Evolutionary conservation across 2,888 invertebrate genomes (phyloP).

Genomic region (Agonum fuliginosum): DNA sequence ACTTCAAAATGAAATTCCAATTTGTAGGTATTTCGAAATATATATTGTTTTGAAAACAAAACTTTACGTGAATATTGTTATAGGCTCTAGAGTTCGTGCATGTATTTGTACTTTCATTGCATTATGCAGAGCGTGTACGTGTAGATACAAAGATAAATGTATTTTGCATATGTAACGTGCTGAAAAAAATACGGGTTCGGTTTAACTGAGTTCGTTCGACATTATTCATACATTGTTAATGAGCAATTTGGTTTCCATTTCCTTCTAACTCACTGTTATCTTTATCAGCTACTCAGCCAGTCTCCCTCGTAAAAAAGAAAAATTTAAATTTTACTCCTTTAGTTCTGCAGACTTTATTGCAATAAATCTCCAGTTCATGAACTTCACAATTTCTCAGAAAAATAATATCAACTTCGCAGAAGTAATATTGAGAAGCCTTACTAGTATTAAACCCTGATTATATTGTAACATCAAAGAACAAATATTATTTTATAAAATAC

Average conservation of each 20-base stretch:
- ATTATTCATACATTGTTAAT: constrained; percentile 41
- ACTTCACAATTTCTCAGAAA: constrained; percentile 8
- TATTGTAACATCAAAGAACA: too few relatives aligned
- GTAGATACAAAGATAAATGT: constrained; percentile 41
- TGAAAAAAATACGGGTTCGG: constrained; percentile 30
- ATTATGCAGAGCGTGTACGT: constrained; percentile 37
- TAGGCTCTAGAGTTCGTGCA: constrained; percentile 1
- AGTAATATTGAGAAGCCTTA: too few relatives aligned
- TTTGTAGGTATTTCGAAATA: not conserved
- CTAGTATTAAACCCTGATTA: too few relatives aligned
- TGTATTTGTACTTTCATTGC: constrained; percentile 16
- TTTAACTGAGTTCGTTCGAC: constrained; percentile 36
- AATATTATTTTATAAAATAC: too few relatives aligned
- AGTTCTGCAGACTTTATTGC: constrained; percentile 3
- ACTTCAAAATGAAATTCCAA: not conserved
- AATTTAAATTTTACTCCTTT: constrained; percentile 31
- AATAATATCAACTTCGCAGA: too few relatives aligned
- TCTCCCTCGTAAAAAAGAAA: constrained; percentile 28
- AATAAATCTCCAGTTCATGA: constrained; percentile 9
- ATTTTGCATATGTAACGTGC: constrained; percentile 38
- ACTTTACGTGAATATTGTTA: constrained; percentile 10
- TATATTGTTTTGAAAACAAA: constrained; percentile 10
- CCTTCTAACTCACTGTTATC: constrained; percentile 38
- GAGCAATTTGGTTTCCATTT: constrained; percentile 38
- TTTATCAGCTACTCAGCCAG: constrained; percentile 30